A percentile compares a stretch with the other conserved stretches of the same genome.
Evolutionary conservation across 2,113 vertebrate species (phyloP).

Genomic region (Elaphurus davidianus): DNA sequence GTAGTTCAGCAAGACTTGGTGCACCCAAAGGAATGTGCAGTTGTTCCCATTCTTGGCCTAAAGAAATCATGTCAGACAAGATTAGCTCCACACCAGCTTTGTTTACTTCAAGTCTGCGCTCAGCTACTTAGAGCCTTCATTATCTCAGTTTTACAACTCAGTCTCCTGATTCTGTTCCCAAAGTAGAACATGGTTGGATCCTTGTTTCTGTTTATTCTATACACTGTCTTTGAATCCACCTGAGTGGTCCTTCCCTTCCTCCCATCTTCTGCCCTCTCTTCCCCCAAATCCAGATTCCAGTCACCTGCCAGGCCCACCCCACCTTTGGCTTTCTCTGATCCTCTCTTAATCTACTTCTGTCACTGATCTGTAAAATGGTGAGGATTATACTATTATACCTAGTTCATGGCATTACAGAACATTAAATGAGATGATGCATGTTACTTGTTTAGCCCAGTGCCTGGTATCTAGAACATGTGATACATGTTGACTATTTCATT

Average conservation of each 20-base stretch:
- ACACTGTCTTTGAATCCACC: not conserved
- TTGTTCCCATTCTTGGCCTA: not conserved
- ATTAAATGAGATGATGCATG: not conserved
- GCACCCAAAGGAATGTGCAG: not conserved
- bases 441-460: not conserved
- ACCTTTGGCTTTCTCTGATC: not conserved
- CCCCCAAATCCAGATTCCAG: not conserved
- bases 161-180: not conserved
- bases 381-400: not conserved
- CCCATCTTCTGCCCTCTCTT: not conserved
- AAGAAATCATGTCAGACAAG: not conserved
- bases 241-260: not conserved
- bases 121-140: not conserved
- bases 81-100: not conserved
- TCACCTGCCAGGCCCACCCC: not conserved
- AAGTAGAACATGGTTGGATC: not conserved
- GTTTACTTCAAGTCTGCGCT: not conserved
- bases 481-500: not conserved
- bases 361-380: not conserved
- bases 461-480: not conserved
- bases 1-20: not conserved
- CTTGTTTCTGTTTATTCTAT: not conserved
- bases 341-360: not conserved
- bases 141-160: not conserved
- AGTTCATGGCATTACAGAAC: not conserved